Evolutionary conservation across 2,888 invertebrate genomes (phyloP), one percentile per base, ranked within the genome.

Genomic region (Drosophila falleni): DNA sequence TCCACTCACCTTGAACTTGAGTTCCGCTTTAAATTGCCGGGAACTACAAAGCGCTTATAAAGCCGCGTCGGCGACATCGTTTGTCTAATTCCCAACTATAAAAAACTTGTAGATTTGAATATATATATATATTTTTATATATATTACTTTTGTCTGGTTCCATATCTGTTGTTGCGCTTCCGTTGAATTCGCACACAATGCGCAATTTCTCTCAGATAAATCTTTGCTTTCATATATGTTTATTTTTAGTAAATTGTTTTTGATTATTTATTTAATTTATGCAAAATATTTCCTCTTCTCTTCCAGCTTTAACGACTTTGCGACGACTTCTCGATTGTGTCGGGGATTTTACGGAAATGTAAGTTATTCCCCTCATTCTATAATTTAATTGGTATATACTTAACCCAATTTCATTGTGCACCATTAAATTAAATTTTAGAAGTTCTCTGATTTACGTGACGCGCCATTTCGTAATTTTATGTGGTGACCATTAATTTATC

Each of bases 1-100:
- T 23, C 5, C 47, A 19, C 68, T 78, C 78, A 87, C 89, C 86
- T 89, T 87, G 87, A 87, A 87, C 87, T 83, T 89, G 89, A 70
- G 71, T 82, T 72, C 76, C 78, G 74, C 49, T 47, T 51, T 23
- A 44, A 44, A 35, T 63, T 60, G 8, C 50, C 41, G 66, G 33
- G 53, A 33, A 39, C 44, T 49, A 65, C 53, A 54, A 54, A 56
- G 37, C 29, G 61, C 60, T 71, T 64, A 69, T 31, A 53, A 42
- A 67, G 33, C 55, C 46, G 29, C 33, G 46, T 42, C 58, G 55
- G 54, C 62, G 29, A 46, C 58, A 51, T 47, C 54, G 76, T 82
- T 80, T 74, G 66, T 75, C 75, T 72, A 69, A 81, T 64, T 65
- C 65, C 42, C 44, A 46, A n/a, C 13, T 50, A 15, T 29, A 50